Evolutionary conservation across 2,797 vertebrate genomes (phyloP), one percentile per base, ranked within the genome.

Genomic region (Coranthus polyacanthus): DNA sequence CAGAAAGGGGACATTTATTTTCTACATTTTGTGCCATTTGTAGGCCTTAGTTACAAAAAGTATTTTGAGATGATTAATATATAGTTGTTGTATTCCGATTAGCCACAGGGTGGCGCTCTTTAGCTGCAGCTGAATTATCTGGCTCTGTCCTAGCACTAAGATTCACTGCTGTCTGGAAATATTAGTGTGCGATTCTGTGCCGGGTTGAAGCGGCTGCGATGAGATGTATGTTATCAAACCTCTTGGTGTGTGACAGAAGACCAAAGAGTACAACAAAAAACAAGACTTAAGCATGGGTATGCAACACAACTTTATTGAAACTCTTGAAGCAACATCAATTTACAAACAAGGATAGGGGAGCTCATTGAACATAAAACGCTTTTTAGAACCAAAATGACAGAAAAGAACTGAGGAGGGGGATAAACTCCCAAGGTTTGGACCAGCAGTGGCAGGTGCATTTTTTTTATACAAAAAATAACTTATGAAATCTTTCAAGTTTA

Each of bases 271-370:
- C 44, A 57, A 24, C 32, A 79, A 55, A 56, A 68, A 81, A 43
- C 5, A 44, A 62, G 18, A n/a, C 50, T 20, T 77, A 85, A 75
- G 24, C 86, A 74, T 52, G 43, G 76, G 85, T 87, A 93, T 84
- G 90, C 91, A 94, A 93, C 93, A 94, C 93, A 93, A 92, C 91
- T 95, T 93, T 93, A 95, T 92, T 94, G 93, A 94, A 95, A 94
- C 87, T 92, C 78, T 92, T 91, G 91, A 92, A 94, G 94, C 89
- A 91, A 94, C 82, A 94, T 91, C 90, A 92, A 92, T 90, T 93
- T 91, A 93, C 85, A 94, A 89, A 94, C 91, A 86, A 92, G 87
- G 79, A 90, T 84, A 81, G 45, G 81, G 90, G 91, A 92, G 85
- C 65, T 91, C 72, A 74, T 86, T 79, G 78, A 88, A 92, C 90